Conservation (phyloP, 2,888 invertebrate genomes). For the Argyresthia goedartella region DNA sequence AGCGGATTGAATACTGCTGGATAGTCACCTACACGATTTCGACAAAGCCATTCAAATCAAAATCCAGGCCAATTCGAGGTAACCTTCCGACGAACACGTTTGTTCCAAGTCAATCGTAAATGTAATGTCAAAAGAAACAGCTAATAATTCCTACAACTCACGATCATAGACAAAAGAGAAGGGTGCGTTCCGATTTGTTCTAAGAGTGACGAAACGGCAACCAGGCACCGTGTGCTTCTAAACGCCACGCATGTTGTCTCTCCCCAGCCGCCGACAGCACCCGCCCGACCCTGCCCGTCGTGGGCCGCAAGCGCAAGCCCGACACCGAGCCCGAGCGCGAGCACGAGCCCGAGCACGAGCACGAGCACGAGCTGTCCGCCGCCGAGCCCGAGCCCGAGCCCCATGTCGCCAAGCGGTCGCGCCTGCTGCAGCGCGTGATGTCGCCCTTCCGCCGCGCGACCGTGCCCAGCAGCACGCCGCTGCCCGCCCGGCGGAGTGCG, state of each 20-base stretch:
- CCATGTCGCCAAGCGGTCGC: slow-evolving; percentile 29
- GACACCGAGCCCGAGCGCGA: slow-evolving; percentile 18
- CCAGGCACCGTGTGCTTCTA: no score
- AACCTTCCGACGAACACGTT: no score
- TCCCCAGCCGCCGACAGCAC: slow-evolving; percentile 7
- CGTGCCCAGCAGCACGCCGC: slow-evolving; percentile 17
- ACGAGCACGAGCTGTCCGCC: slow-evolving; percentile 1
- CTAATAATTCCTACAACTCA: no score
- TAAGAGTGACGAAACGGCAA: no score
- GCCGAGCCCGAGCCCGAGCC: slow-evolving; percentile 4
- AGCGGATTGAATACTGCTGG: no score
- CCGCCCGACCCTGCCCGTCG: slow-evolving; percentile 53
- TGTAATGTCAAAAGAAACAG: no score
- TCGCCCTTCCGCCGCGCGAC: slow-evolving; percentile 27
- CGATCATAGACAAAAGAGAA: no score
- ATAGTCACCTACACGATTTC: neutral
- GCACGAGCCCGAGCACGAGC: slow-evolving; percentile 7
- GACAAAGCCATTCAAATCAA: neutral
- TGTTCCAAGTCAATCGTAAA: no score
- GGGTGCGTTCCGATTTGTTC: no score
- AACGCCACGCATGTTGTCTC: no score
- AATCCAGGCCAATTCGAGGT: no score
- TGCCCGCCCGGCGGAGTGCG: slow-evolving; percentile 23
- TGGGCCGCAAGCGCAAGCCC: slow-evolving; percentile 57
- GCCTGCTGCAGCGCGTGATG: slow-evolving; percentile 40